phyloP scores from a whole-genome alignment of 2,113 vertebrate species.

The Rostratula benghalensis region DNA sequence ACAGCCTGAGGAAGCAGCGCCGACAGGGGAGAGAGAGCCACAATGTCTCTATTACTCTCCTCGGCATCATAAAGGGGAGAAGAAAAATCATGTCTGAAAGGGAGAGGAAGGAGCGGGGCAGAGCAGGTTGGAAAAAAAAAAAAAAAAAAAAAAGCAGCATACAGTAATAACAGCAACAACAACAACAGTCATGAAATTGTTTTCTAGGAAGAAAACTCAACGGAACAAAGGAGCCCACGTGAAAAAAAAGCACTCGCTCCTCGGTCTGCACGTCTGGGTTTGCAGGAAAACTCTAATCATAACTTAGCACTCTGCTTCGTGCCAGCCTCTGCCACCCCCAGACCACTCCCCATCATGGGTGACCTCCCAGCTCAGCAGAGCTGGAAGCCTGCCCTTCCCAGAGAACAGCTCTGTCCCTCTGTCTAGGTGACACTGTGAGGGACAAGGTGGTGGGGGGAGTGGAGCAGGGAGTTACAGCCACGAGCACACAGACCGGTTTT shows the following conservation, averaged over 20 bases:
- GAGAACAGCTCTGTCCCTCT: not conserved
- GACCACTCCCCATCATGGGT: not conserved
- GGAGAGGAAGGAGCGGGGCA: constrained; percentile 52
- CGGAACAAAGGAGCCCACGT: constrained; percentile 47
- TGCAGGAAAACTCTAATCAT: not conserved
- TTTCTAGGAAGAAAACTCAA: constrained; percentile 47
- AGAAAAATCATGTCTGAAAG: constrained; percentile 71
- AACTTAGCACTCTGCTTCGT: not conserved
- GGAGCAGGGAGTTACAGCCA: not conserved
- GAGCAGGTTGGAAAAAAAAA: not conserved
- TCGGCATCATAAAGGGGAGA: constrained; percentile 78
- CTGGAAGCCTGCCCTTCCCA: not conserved
- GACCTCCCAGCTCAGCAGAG: not conserved
- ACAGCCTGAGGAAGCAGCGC: constrained; percentile 82
- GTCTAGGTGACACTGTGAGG: not conserved
- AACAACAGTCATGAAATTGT: not conserved
- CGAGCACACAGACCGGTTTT: not conserved
- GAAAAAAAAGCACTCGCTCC: constrained; percentile 26
- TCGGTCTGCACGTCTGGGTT: not conserved
- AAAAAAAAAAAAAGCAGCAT: not conserved
- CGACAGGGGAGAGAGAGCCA: constrained; percentile 78
- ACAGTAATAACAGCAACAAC: not conserved
- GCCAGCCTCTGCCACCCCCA: not conserved
- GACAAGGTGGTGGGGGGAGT: not conserved
- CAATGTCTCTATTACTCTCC: constrained; percentile 87